Percentiles rank a stretch among this genome's conserved stretches.
Conservation (phyloP, 2,888 invertebrate species). For the Urechis unicinctus region DNA sequence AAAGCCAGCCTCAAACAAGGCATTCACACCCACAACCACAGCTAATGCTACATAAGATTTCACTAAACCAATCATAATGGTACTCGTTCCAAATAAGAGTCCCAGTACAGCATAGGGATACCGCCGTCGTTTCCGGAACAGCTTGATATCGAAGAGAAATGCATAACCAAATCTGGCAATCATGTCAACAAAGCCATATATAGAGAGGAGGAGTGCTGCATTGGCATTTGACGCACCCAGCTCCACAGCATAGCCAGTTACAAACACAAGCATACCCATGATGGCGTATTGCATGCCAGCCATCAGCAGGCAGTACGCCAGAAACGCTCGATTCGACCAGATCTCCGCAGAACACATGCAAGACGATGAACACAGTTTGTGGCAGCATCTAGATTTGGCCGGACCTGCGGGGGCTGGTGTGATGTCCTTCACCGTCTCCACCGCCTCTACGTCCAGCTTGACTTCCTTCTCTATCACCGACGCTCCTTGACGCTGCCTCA, state of each 20-base stretch:
- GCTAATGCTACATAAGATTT: constrained; percentile 14
- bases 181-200: constrained; percentile 86
- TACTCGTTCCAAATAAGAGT: neutral
- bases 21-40: constrained; percentile 10
- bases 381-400: neutral
- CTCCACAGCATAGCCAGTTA: constrained; percentile 27
- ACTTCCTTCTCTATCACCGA: neutral
- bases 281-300: constrained; percentile 9
- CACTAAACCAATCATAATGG: neutral
- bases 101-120: neutral
- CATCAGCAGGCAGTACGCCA: constrained; percentile 11
- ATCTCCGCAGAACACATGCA: neutral
- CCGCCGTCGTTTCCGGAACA: neutral
- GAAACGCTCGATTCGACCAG: constrained; percentile 1
- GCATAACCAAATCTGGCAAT: constrained; percentile 66
- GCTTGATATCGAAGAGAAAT: constrained; percentile 23
- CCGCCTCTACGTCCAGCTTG: neutral
- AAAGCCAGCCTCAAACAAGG: constrained; percentile 27
- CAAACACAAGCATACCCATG: constrained; percentile 26
- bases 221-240: constrained; percentile 28
- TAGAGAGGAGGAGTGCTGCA: constrained; percentile 68
- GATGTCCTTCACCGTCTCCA: neutral
- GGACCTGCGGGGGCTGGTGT: neutral
- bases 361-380: neutral
- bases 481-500: neutral